Evolutionary conservation across 2,113 vertebrate genomes (phyloP), one percentile per base, ranked within the genome.

Genomic region (Poecilia latipinna): DNA sequence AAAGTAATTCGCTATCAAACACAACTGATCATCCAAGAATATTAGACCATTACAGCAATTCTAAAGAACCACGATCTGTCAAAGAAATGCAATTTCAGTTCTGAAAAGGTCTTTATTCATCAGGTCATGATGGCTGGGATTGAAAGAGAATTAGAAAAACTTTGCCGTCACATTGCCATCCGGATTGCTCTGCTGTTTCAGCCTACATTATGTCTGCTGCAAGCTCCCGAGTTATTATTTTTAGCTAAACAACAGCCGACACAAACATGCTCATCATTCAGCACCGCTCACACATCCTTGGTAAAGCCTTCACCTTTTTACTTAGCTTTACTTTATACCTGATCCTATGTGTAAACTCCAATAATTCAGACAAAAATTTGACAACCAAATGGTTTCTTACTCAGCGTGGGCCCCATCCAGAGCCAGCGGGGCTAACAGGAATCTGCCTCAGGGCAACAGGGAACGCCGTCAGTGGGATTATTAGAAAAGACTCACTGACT

Each of bases 21-120:
- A 88, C 75, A 90, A 89, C 83, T 89, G 86, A 93, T 93, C 90
- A 85, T 88, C 75, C 81, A 84, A 91, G 87, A 83, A 91, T 90
- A 91, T 92, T 90, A 92, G 83, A 90, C 90, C 88, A 93, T 93
- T 94, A 92, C 82, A 64, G 85, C 78, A 86, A 89, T 94, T 94
- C 91, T 92, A 93, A 94, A 93, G 92, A 91, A 81, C 74, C 69
- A 63, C 79, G 89, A 88, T 93, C 86, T 88, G 86, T 91, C 90
- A 93, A 90, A 93, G 86, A 92, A 93, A 94, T 82, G 91, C 82
- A 89, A 94, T 94, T 94, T 92, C 83, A 79, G 82, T 74, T 28
- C 66, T 91, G 89, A 92, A 94, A 91, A 90, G 82, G 87, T 77
- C 85, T 88, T 85, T 87, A 57, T 6, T 0, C 62, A 81, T 90